Conservation (phyloP, 2,888 invertebrate genomes). For the Neoascia interrupta region DNA sequence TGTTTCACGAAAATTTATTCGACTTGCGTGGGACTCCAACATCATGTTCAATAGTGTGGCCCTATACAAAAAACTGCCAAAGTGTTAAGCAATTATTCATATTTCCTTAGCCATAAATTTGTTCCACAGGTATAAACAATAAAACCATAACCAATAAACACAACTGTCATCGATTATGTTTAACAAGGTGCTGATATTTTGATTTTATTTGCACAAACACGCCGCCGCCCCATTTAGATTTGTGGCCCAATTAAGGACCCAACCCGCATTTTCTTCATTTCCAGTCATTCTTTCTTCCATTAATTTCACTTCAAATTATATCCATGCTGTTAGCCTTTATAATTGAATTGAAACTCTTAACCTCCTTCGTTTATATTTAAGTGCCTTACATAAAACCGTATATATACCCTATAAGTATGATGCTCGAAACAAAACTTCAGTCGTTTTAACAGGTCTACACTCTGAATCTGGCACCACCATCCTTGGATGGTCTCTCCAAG, state of each 20-base stretch:
- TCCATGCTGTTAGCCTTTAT: slow-evolving; percentile 27
- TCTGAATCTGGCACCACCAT: no score
- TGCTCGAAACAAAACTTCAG: slow-evolving; percentile 15
- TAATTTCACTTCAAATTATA: slow-evolving; percentile 8
- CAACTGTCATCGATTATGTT: slow-evolving; percentile 15
- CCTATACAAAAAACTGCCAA: no score
- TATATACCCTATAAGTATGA: slow-evolving; percentile 42
- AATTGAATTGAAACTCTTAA: slow-evolving; percentile 47
- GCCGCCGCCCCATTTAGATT: not conserved
- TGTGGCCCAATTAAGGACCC: slow-evolving; percentile 1
- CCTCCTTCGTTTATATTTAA: slow-evolving; percentile 52
- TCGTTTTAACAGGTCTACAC: slow-evolving; percentile 11
- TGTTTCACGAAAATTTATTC: no score
- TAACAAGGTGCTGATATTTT: slow-evolving; percentile 13
- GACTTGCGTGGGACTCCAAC: no score
- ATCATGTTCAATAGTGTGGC: no score
- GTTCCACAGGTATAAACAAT: slow-evolving; percentile 21
- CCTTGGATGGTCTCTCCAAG: not conserved
- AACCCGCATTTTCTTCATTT: not conserved
- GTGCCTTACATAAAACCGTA: slow-evolving; percentile 46
- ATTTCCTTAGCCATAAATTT: slow-evolving; percentile 30
- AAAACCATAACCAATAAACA: slow-evolving; percentile 16
- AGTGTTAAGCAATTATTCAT: slow-evolving; percentile 14
- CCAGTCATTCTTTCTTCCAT: not conserved
- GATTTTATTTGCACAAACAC: slow-evolving; percentile 6